Percentiles rank a stretch among this genome's conserved stretches.
phyloP scores from a whole-genome alignment of 2,113 vertebrate species.

The Aepyceros melampus region DNA sequence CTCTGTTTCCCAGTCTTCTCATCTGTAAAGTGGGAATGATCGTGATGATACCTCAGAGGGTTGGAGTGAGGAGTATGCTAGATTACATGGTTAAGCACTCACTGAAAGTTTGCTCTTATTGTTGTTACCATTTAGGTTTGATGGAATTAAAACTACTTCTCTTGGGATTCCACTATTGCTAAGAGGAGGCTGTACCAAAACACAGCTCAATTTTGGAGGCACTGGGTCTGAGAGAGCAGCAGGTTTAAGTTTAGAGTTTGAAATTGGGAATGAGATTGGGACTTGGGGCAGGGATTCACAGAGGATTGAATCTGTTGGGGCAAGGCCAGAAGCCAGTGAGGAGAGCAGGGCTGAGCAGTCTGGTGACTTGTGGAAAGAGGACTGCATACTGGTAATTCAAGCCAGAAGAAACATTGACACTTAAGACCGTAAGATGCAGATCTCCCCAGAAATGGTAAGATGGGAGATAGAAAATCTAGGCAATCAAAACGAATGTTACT shows the following conservation, averaged over 20 bases:
- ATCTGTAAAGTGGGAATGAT: background rate
- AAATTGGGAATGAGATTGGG: background rate
- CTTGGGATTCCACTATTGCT: background rate
- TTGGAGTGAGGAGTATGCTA: background rate
- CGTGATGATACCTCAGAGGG: background rate
- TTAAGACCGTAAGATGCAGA: background rate
- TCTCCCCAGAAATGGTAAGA: background rate
- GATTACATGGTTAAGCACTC: background rate
- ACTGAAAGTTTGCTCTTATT: background rate
- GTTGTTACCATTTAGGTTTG: background rate
- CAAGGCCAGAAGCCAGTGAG: background rate
- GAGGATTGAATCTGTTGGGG: background rate
- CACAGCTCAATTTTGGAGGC: background rate
- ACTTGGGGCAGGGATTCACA: background rate
- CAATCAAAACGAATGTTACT: background rate
- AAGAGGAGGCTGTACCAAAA: background rate
- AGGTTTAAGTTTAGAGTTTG: background rate
- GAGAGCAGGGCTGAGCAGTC: background rate
- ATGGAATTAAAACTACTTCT: background rate
- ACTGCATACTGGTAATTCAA: background rate
- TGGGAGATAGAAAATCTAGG: background rate
- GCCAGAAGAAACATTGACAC: background rate
- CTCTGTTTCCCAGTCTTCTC: background rate
- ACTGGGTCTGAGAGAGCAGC: background rate
- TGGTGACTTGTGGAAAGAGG: background rate